Base-by-base conservation (phyloP, 2,113 vertebrate genomes). In the Sapayoa aenigma region DNA sequence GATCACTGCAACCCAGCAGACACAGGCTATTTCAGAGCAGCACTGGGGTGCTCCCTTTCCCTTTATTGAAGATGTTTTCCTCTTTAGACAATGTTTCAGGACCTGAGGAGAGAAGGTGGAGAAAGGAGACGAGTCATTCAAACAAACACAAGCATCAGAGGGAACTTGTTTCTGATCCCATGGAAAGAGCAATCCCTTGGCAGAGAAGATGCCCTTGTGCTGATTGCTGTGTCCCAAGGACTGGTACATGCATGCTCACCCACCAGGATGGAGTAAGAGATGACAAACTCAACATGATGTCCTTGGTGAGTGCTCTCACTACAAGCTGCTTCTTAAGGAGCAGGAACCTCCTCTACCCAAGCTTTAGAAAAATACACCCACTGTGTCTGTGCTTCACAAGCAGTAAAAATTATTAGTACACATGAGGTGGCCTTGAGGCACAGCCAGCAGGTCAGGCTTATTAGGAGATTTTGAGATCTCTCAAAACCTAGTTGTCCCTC, bases 171-270 rank as follows among this genome's bases (percentile, higher is more conserved):
- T 53, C 37, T 83, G 37, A 60, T 41, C 12, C 50, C 33, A 31
- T 4, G 14, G 59, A 7, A 73, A n/a, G n/a, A 44, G 31, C 59
- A 84, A 15, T 50, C 24, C 65, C n/a, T 13, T 35, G 27, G 14
- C 21, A 23, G 47, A 63, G 25, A 66, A 73, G 53, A 30, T 30
- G 35, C 4, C 15, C 12, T 15, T 42, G 33, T 90, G 72, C 31
- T 63, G 35, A 7, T 18, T 62, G 21, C 30, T 8, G 12, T 50
- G 50, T 58, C 59, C 60, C 37, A 58, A 62, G 65, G 22, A 66
- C 44, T 1, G 3, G 12, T 12, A n/a, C 2, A 0, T 30, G 8
- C 27, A 9, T 0, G 0, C 28, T 46, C 44, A 83, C 47, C 20
- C 22, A 15, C 59, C 30, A 0, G 9, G 37, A 33, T 35, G 49